Percentiles rank a stretch among this genome's conserved stretches.
Evolutionary conservation across 1,140 invertebrate genomes (phyloP).

Genomic region (Venturia canescens): DNA sequence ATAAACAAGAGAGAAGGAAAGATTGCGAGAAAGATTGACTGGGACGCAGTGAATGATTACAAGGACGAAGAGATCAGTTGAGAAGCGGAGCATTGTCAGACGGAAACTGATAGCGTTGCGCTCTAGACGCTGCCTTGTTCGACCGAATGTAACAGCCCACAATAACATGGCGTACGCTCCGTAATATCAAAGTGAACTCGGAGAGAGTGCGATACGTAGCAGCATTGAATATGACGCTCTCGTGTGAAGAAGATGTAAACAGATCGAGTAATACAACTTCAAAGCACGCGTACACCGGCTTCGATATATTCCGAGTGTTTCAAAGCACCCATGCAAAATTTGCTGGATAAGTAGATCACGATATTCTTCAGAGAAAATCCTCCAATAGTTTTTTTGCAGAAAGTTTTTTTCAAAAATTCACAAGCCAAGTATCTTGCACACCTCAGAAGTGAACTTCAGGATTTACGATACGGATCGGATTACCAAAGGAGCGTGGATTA

Average conservation of each 20-base stretch:
- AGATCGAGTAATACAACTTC: constrained; percentile 49
- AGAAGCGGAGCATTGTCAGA: not conserved
- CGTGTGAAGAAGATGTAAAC: constrained; percentile 54
- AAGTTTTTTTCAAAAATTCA: no score
- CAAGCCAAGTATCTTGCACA: no score
- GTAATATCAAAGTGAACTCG: constrained; percentile 56
- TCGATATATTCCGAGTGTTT: not conserved
- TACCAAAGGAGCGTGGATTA: not conserved
- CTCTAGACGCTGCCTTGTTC: constrained; percentile 56
- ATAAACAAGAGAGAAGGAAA: not conserved
- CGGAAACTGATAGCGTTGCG: constrained; percentile 26
- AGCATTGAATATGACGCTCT: not conserved
- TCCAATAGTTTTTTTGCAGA: no score
- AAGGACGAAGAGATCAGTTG: not conserved
- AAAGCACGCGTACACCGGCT: not conserved
- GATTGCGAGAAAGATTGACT: not conserved
- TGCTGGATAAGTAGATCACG: no score
- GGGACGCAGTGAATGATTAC: not conserved
- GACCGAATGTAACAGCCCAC: constrained; percentile 60
- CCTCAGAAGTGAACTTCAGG: no score
- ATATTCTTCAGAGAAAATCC: no score
- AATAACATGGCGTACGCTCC: constrained; percentile 61
- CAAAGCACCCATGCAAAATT: no score
- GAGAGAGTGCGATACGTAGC: not conserved
- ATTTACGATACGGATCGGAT: not conserved